Conservation (phyloP, 2,888 invertebrate species). For the Mythimna impura region DNA sequence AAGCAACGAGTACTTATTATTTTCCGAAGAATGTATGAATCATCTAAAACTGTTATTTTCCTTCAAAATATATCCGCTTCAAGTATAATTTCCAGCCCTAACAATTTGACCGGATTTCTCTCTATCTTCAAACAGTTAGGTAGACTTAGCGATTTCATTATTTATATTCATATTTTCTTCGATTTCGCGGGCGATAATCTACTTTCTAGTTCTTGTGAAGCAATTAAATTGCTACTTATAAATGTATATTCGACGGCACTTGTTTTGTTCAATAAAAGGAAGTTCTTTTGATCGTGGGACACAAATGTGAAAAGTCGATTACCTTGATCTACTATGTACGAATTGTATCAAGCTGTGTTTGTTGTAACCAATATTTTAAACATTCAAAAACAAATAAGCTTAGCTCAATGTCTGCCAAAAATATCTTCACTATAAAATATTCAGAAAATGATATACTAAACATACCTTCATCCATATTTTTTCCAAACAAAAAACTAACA, state of each 20-base stretch:
- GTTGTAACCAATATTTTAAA: background rate
- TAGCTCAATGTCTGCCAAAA: background rate
- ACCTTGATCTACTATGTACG: slow-evolving; percentile 56
- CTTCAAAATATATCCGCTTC: background rate
- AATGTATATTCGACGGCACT: background rate
- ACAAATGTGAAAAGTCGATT: slow-evolving; percentile 52
- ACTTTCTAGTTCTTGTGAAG: slow-evolving; percentile 26
- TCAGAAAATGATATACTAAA: slow-evolving; percentile 30
- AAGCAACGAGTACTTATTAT: background rate
- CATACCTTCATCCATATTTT: slow-evolving; percentile 72
- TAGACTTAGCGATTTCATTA: slow-evolving; percentile 4
- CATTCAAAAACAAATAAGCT: background rate
- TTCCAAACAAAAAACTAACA: slow-evolving; percentile 34
- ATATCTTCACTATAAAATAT: background rate
- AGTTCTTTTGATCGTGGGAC: slow-evolving; percentile 22
- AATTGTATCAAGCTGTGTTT: slow-evolving; percentile 10
- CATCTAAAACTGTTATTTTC: background rate
- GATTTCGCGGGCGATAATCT: slow-evolving; percentile 18
- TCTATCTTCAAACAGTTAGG: slow-evolving; percentile 12
- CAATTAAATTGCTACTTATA: slow-evolving; percentile 27
- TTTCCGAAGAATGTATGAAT: background rate
- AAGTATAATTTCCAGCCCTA: background rate
- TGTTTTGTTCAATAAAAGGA: slow-evolving; percentile 29
- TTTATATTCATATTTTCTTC: slow-evolving; percentile 19
- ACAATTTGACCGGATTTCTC: background rate